Conservation (phyloP, 2,888 invertebrate species). For the Tetropium fuscum region DNA sequence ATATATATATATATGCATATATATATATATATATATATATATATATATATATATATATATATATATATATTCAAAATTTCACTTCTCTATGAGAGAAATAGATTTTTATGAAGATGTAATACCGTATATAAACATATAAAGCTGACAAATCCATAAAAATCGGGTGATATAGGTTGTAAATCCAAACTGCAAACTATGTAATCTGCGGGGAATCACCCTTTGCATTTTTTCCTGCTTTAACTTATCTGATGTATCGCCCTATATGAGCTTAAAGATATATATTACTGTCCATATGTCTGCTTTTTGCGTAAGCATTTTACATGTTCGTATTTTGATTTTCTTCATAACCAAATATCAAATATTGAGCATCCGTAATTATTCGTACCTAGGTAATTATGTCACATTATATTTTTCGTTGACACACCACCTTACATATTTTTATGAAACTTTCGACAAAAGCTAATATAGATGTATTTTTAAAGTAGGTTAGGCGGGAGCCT, state of each 20-base stretch:
- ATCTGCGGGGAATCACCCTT: conserved; percentile 59
- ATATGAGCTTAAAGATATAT: conserved; percentile 48
- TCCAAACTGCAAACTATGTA: conserved; percentile 64
- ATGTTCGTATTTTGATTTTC: too few species aligned
- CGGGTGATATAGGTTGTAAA: conserved; percentile 60
- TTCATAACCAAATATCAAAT: neutral
- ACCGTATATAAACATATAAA: conserved; percentile 59
- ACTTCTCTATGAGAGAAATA: conserved; percentile 6
- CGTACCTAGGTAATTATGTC: too few species aligned
- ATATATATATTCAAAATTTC: too few species aligned
- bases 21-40: conserved; percentile 48
- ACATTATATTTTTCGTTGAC: too few species aligned
- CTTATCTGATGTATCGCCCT: conserved; percentile 37
- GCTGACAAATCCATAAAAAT: conserved; percentile 63
- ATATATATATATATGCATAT: conserved; percentile 33
- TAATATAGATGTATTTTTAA: too few species aligned
- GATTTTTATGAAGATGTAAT: conserved; percentile 51
- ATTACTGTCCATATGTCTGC: conserved; percentile 48
- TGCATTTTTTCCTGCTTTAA: conserved; percentile 42
- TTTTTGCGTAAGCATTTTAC: too few species aligned
- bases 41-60: conserved; percentile 47
- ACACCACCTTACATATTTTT: too few species aligned
- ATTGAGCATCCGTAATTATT: neutral
- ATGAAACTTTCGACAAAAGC: too few species aligned
- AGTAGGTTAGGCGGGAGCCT: too few species aligned